These are phyloP conservation scores for Leptoteleia sp. DNA, from an alignment of 1,140 invertebrate species.

Conservation along the genomic window DNA sequence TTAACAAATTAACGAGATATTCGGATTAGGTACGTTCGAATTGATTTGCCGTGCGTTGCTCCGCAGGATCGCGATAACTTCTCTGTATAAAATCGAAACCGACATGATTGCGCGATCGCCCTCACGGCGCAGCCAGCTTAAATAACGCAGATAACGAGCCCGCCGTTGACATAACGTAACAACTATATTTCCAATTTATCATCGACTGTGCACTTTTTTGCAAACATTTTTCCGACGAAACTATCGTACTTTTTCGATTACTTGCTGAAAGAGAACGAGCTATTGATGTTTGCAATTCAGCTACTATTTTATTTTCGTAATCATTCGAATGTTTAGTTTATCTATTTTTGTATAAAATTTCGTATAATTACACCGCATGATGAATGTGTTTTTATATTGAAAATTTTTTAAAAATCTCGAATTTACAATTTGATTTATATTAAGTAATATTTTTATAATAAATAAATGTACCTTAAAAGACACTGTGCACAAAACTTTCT, in stretches of 20 bases:
- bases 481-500: too few relatives aligned
- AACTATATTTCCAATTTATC: constrained; percentile 35
- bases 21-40: constrained; percentile 57
- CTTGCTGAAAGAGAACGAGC: not conserved
- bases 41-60: constrained; percentile 50
- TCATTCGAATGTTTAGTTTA: too few relatives aligned
- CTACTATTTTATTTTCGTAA: too few relatives aligned
- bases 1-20: too few relatives aligned
- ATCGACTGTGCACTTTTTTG: constrained; percentile 11
- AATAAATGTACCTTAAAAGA: too few relatives aligned
- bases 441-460: too few relatives aligned
- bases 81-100: constrained; percentile 60
- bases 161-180: constrained; percentile 35
- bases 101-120: constrained; percentile 50
- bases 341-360: too few relatives aligned
- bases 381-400: too few relatives aligned
- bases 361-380: too few relatives aligned
- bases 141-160: constrained; percentile 47
- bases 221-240: constrained; percentile 8
- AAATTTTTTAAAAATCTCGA: too few relatives aligned
- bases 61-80: constrained; percentile 45
- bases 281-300: constrained; percentile 11
- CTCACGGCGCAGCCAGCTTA: constrained; percentile 23
- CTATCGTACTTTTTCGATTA: constrained; percentile 20
- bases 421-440: too few relatives aligned